phyloP scores from a whole-genome alignment of 2,113 vertebrate genomes.

The Megalops atlanticus region DNA sequence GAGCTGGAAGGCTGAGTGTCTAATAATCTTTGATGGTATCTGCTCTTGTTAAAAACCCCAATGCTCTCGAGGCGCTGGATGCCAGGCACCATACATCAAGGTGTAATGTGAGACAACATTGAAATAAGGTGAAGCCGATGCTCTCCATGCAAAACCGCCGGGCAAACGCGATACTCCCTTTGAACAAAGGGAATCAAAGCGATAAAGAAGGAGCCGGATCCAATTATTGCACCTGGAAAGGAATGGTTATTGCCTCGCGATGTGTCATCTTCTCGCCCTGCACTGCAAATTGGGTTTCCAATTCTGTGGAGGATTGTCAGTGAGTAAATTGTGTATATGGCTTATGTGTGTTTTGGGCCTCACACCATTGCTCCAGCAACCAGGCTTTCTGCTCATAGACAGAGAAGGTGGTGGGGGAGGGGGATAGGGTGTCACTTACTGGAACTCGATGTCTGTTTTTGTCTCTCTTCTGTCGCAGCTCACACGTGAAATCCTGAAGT shows the following conservation, averaged over 20 bases:
- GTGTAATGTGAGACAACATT: constrained; percentile 37
- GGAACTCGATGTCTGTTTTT: neutral
- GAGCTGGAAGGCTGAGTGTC: constrained; percentile 28
- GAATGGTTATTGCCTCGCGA: constrained; percentile 26
- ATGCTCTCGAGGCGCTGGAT: neutral
- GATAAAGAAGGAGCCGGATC: constrained; percentile 28
- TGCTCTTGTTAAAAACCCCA: constrained; percentile 10
- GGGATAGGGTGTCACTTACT: neutral
- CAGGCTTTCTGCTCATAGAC: neutral
- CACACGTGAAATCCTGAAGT: neutral
- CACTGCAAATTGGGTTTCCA: constrained; percentile 30
- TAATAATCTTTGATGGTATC: constrained; percentile 38
- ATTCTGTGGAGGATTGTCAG: constrained; percentile 19
- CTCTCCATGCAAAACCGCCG: constrained; percentile 30
- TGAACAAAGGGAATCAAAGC: constrained; percentile 28
- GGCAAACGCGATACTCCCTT: constrained; percentile 26
- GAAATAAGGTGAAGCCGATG: constrained; percentile 34
- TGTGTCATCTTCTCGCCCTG: constrained; percentile 18
- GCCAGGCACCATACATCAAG: constrained; percentile 25
- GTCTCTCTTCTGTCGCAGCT: too few relatives aligned
- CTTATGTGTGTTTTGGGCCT: constrained; percentile 14
- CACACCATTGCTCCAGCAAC: constrained; percentile 4
- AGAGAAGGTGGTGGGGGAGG: neutral
- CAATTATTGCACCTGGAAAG: constrained; percentile 34
- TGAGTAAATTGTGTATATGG: constrained; percentile 23